Percentiles rank a stretch among this genome's conserved stretches.
Evolutionary conservation across 1,140 invertebrate genomes (phyloP).

Genomic region (Cydia amplana): DNA sequence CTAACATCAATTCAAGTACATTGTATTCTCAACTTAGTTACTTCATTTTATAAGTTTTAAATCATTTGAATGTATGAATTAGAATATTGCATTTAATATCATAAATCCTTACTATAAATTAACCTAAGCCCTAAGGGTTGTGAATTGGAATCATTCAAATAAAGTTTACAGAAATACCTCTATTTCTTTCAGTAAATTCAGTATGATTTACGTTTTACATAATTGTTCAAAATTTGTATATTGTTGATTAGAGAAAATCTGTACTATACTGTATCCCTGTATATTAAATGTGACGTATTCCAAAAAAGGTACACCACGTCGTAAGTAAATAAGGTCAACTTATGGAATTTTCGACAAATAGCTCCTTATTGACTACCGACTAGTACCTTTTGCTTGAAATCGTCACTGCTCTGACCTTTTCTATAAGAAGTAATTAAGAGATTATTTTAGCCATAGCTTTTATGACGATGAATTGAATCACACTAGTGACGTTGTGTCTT

Average conservation of each 20-base stretch:
- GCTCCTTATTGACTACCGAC: too few species aligned
- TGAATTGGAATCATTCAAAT: not conserved
- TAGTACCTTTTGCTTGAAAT: too few species aligned
- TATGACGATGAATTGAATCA: slow-evolving; percentile 21
- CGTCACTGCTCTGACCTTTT: not conserved
- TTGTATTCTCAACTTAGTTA: slow-evolving; percentile 7
- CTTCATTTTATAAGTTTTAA: not conserved
- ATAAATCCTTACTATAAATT: not conserved
- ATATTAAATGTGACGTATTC: too few species aligned
- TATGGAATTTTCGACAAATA: too few species aligned
- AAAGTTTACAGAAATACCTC: too few species aligned
- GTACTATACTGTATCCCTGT: not conserved
- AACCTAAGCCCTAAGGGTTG: not conserved
- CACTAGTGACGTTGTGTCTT: slow-evolving; percentile 3
- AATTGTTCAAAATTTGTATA: not conserved
- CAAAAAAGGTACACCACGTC: too few species aligned
- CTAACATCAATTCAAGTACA: not conserved
- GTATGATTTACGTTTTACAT: slow-evolving; percentile 1
- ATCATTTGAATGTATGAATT: not conserved
- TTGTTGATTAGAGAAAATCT: not conserved
- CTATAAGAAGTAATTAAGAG: slow-evolving; percentile 20
- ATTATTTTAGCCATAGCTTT: slow-evolving; percentile 29
- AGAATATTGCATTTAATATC: not conserved
- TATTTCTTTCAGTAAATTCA: not conserved
- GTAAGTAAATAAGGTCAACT: too few species aligned